Evolutionary conservation across 2,797 vertebrate species (phyloP).

Genomic region (Labroides dimidiatus): DNA sequence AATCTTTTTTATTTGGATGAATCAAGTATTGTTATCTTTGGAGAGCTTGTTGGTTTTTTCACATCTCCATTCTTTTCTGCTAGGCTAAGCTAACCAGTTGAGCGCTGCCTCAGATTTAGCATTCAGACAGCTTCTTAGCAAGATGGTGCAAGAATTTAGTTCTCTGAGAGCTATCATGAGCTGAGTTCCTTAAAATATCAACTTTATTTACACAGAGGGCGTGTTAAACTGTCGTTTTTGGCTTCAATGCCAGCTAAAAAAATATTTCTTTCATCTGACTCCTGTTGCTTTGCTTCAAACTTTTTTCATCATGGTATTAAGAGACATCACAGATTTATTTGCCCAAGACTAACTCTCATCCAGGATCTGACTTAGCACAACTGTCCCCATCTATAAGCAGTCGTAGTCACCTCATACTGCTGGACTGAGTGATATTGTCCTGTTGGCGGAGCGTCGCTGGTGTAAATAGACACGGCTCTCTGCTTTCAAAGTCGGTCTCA

Average conservation of each 20-base stretch:
- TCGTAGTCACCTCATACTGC: constrained; percentile 22
- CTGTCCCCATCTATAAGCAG: constrained; percentile 32
- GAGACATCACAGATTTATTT: constrained; percentile 18
- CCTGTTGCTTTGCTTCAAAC: not conserved
- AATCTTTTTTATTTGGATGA: not conserved
- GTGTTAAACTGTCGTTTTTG: not conserved
- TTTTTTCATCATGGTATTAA: not conserved
- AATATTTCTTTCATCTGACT: not conserved
- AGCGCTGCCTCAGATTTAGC: not conserved
- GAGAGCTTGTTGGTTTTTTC: not conserved
- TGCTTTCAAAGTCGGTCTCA: constrained; percentile 58
- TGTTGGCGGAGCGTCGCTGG: constrained; percentile 24
- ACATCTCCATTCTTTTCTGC: too few species aligned
- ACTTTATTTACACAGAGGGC: too few species aligned
- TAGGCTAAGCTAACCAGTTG: not conserved
- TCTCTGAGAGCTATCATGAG: too few species aligned
- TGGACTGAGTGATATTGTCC: constrained; percentile 31
- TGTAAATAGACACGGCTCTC: constrained; percentile 48
- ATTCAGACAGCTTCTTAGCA: not conserved
- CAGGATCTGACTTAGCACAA: constrained; percentile 23
- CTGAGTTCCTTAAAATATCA: too few species aligned
- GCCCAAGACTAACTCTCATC: constrained; percentile 16
- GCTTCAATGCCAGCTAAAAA: not conserved
- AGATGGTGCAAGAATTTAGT: not conserved
- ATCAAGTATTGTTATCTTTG: not conserved